A percentile compares a stretch with the other conserved stretches of the same genome.
Conservation (phyloP, 2,797 vertebrate species). For the Thripadectes ignobilis region DNA sequence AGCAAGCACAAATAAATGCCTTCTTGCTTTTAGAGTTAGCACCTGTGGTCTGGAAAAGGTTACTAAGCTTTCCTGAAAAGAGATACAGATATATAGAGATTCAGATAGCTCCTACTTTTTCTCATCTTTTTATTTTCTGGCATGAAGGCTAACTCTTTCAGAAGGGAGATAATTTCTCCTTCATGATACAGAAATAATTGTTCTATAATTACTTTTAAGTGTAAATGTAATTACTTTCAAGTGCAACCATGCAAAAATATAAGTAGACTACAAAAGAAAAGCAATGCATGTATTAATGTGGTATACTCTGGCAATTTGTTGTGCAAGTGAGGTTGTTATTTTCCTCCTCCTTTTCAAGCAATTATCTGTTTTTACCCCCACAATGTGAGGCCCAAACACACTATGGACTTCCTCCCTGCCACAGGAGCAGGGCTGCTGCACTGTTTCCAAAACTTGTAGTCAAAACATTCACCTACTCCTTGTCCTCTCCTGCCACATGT, state of each 20-base stretch:
- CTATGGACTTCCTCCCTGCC: rapidly evolving
- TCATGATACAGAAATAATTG: not conserved
- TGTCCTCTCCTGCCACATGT: not conserved
- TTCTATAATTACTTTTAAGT: not conserved
- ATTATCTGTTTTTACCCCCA: not conserved
- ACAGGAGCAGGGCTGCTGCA: not conserved
- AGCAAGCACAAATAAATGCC: not conserved
- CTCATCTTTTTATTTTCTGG: not conserved
- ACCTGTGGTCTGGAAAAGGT: not conserved
- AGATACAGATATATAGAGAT: not conserved
- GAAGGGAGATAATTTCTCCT: not conserved
- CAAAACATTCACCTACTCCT: not conserved
- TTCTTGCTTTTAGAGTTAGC: not conserved
- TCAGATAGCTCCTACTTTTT: not conserved
- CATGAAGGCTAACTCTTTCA: not conserved
- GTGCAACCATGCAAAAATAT: not conserved
- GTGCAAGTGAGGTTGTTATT: not conserved
- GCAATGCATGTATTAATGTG: not conserved
- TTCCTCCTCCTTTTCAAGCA: not conserved
- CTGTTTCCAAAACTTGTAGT: not conserved
- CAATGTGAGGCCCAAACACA: not conserved
- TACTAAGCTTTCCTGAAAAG: not conserved
- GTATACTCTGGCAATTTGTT: not conserved
- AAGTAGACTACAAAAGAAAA: not conserved
- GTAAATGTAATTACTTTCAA: not conserved